Conservation (phyloP, 2,888 invertebrate genomes). For the Dilophus febrilis region DNA sequence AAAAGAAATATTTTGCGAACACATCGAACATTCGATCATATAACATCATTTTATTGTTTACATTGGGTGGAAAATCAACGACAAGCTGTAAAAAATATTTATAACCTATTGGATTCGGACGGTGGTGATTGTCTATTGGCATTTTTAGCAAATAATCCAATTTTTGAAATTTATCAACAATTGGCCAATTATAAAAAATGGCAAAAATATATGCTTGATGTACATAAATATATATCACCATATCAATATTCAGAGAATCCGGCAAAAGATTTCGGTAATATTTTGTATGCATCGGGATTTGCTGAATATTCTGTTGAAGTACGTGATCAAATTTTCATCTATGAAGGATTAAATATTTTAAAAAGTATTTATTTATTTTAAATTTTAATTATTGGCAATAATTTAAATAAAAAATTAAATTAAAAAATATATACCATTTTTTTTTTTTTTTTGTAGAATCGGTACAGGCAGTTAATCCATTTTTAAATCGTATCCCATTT, state of each 20-base stretch:
- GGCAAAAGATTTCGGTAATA: conserved; percentile 34
- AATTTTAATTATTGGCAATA: background rate
- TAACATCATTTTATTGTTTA: conserved; percentile 60
- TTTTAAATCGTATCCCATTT: conserved; percentile 41
- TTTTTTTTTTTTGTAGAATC: conserved; percentile 35
- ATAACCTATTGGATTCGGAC: conserved; percentile 42
- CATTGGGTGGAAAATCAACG: conserved; percentile 63
- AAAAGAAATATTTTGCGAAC: too few relatives aligned
- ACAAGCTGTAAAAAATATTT: conserved; percentile 45
- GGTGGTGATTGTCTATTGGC: conserved; percentile 55
- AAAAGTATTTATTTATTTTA: conserved; percentile 34
- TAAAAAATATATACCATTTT: conserved; percentile 5
- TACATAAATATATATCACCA: conserved; percentile 45
- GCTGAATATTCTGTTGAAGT: conserved; percentile 38
- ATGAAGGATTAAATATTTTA: conserved; percentile 35
- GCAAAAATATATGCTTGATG: conserved; percentile 45
- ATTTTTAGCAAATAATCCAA: conserved; percentile 49
- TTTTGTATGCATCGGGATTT: conserved; percentile 43
- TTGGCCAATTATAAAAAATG: conserved; percentile 41
- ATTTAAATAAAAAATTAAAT: background rate
- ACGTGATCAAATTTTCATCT: conserved; percentile 39
- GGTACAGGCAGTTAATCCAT: conserved; percentile 52
- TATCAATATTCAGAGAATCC: conserved; percentile 46
- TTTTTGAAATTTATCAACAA: conserved; percentile 50
- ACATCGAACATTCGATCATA: conserved; percentile 49